Conservation (phyloP, 2,888 invertebrate species). For the Cyclophora albipunctata region DNA sequence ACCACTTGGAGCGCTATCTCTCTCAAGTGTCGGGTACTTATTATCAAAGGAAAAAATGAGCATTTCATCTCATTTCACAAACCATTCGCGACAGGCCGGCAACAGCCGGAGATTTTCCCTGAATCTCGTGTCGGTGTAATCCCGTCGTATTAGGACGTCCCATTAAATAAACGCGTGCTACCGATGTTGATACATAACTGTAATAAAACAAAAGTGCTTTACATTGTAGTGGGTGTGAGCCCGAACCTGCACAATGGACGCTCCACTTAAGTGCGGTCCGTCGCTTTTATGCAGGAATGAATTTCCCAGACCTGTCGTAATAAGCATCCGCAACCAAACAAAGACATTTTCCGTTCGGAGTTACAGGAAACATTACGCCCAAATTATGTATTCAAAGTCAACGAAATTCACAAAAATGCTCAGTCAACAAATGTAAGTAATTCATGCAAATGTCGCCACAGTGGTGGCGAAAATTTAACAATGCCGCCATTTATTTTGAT, state of each 20-base stretch:
- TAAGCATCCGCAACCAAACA: conserved; percentile 64
- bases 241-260: conserved; percentile 50
- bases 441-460: conserved; percentile 7
- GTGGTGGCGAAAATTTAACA: conserved; percentile 8
- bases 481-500: conserved; percentile 1
- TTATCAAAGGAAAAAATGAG: conserved; percentile 4
- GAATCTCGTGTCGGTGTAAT: conserved; percentile 22
- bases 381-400: conserved; percentile 51
- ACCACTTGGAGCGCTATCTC: background rate
- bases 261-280: conserved; percentile 62
- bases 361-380: conserved; percentile 51
- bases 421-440: conserved; percentile 17
- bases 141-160: conserved; percentile 34
- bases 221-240: conserved; percentile 45
- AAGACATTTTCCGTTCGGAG: conserved; percentile 56
- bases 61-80: conserved; percentile 4
- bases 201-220: conserved; percentile 62
- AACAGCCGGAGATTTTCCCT: conserved; percentile 17
- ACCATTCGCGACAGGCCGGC: conserved; percentile 3
- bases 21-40: conserved; percentile 1
- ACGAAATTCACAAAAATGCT: conserved; percentile 33
- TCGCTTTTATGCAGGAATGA: conserved; percentile 52
- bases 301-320: conserved; percentile 58
- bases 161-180: conserved; percentile 56
- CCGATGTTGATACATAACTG: conserved; percentile 56